Conservation (phyloP, 2,113 vertebrate species). For the Mustelus asterias region DNA sequence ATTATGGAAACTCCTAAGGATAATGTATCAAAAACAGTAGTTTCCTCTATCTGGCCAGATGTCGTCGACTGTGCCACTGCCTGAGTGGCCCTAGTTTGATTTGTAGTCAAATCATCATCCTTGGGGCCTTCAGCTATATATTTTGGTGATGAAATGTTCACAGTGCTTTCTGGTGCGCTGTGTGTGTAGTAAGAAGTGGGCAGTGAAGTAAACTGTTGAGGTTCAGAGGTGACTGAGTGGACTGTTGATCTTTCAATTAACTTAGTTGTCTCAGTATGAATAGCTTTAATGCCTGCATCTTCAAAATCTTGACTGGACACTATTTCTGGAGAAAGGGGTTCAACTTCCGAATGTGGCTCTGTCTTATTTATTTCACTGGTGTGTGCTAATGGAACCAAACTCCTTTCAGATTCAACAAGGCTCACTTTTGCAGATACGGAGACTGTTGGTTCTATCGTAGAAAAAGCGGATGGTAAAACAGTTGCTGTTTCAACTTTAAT, state of each 20-base stretch:
- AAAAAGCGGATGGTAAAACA: not conserved
- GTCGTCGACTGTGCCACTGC: not conserved
- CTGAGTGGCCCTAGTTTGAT: not conserved
- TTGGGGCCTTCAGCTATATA: too few species aligned
- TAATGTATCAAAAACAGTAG: not conserved
- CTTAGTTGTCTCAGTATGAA: not conserved
- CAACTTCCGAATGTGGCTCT: not conserved
- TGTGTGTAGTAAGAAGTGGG: not conserved
- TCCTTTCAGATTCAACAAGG: not conserved
- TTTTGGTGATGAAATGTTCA: not conserved
- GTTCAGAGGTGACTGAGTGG: not conserved
- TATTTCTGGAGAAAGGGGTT: not conserved
- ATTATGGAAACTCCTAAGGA: not conserved
- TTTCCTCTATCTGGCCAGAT: not conserved
- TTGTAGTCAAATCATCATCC: not conserved
- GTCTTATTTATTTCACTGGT: not conserved
- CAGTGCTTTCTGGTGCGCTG: not conserved
- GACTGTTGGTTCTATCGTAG: not conserved
- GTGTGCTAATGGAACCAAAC: not conserved
- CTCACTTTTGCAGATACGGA: not conserved
- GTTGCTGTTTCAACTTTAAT: not conserved
- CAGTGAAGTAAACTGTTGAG: not conserved
- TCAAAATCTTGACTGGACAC: not conserved
- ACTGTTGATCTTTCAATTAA: slow-evolving; percentile 5
- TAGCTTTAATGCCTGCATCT: not conserved